A percentile compares a stretch with the other conserved stretches of the same genome.
These are phyloP conservation scores for Tapirus indicus DNA, from an alignment of 2,797 vertebrate genomes.

Conservation along the genomic window DNA sequence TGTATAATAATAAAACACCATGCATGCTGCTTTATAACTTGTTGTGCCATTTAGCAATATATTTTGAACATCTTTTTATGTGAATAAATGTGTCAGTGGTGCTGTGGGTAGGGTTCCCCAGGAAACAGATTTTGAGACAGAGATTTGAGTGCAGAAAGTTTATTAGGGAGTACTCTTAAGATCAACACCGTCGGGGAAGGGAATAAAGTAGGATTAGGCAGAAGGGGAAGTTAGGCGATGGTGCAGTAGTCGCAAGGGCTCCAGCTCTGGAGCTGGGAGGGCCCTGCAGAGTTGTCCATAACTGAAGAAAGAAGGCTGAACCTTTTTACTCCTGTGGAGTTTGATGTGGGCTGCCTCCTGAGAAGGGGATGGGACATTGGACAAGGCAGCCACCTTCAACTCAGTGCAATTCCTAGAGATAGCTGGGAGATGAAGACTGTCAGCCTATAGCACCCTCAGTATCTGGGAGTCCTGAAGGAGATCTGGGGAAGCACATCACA, in stretches of 20 bases:
- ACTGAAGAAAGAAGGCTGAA: background rate
- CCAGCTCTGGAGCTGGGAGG: background rate
- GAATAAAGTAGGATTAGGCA: background rate
- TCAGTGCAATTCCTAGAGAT: background rate
- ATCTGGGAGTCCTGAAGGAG: background rate
- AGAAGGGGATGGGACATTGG: background rate
- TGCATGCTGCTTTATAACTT: background rate
- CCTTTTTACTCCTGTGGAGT: background rate
- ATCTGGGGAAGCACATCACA: slow-evolving; percentile 14
- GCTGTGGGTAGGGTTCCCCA: background rate
- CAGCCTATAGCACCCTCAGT: background rate
- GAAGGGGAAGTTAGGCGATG: background rate
- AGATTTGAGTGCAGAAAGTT: slow-evolving; percentile 5
- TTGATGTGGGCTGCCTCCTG: background rate
- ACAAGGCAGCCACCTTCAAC: background rate
- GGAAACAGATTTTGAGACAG: slow-evolving; percentile 43
- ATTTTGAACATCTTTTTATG: slow-evolving; percentile 51
- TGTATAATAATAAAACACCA: slow-evolving; percentile 32
- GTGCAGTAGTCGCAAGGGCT: background rate
- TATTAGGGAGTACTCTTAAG: slow-evolving; percentile 23
- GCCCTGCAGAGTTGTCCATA: background rate
- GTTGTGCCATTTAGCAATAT: slow-evolving; percentile 47
- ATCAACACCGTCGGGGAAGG: background rate
- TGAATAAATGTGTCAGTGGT: slow-evolving; percentile 44
- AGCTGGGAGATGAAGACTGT: background rate